Evolutionary conservation across 2,797 vertebrate genomes (phyloP).

Genomic region (Muraenolepis orangiensis): DNA sequence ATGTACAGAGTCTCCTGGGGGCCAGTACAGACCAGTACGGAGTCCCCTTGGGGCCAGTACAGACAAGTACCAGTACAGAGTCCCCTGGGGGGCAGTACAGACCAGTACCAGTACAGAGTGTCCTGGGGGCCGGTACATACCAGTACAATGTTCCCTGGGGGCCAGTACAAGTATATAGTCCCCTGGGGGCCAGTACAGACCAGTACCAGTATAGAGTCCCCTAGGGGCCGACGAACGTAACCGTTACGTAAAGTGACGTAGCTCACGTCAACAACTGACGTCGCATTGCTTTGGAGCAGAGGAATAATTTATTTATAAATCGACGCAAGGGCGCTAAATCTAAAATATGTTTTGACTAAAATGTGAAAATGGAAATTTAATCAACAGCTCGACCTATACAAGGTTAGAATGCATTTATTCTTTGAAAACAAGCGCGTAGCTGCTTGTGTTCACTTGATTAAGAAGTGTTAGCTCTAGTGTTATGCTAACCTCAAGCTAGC

Average conservation of each 20-base stretch:
- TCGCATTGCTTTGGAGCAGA: constrained; percentile 72
- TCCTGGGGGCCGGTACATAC: too few species aligned
- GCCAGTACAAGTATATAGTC: too few species aligned
- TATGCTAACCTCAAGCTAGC: neutral
- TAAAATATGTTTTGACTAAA: constrained; percentile 75
- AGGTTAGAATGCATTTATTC: constrained; percentile 60
- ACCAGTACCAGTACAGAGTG: too few species aligned
- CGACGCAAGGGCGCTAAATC: constrained; percentile 78
- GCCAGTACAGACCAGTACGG: too few species aligned
- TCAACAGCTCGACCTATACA: constrained; percentile 62
- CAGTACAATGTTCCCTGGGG: too few species aligned
- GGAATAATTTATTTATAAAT: constrained; percentile 75
- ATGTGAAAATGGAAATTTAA: constrained; percentile 67
- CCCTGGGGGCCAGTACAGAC: too few species aligned
- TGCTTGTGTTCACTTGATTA: constrained; percentile 7
- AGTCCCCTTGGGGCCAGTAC: too few species aligned
- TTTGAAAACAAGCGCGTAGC: constrained; percentile 49
- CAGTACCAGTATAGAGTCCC: too few species aligned
- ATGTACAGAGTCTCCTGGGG: too few species aligned
- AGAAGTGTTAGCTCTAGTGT: constrained; percentile 2
- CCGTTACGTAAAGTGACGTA: constrained; percentile 21
- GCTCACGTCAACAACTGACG: constrained; percentile 52
- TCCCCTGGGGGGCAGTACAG: too few species aligned
- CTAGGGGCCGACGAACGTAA: too few species aligned
- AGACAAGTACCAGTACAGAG: too few species aligned